A percentile compares a stretch with the other conserved stretches of the same genome.
phyloP scores from a whole-genome alignment of 1,140 invertebrate genomes.

The Pseudomyrmex concolor region DNA sequence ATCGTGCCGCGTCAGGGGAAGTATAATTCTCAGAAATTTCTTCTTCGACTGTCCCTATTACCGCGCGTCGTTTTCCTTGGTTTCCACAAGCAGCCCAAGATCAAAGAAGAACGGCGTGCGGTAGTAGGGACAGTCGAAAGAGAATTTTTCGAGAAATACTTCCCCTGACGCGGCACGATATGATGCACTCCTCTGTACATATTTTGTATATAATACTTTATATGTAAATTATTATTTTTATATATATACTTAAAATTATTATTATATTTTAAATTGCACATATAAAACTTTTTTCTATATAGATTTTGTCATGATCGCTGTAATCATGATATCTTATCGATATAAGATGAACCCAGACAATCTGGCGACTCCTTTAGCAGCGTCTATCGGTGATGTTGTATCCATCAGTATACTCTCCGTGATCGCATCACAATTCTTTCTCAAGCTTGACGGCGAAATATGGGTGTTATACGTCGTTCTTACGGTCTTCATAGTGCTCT shows the following conservation, averaged over 20 bases:
- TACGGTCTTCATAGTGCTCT: slow-evolving; percentile 88
- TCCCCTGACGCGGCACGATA: too few relatives aligned
- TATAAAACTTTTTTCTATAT: background rate
- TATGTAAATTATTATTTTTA: background rate
- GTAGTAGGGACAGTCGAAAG: too few relatives aligned
- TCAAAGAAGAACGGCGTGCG: too few relatives aligned
- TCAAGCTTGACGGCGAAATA: slow-evolving; percentile 86
- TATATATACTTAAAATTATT: too few relatives aligned
- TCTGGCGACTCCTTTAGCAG: slow-evolving; percentile 97
- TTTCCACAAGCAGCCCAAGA: too few relatives aligned
- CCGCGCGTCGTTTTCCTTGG: too few relatives aligned
- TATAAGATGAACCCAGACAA: slow-evolving; percentile 98
- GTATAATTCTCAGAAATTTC: too few relatives aligned
- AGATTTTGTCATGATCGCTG: slow-evolving; percentile 95
- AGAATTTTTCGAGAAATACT: too few relatives aligned
- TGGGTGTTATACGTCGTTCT: slow-evolving; percentile 89
- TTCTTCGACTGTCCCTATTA: too few relatives aligned
- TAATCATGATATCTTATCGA: slow-evolving; percentile 92
- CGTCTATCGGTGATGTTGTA: slow-evolving; percentile 97
- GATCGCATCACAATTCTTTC: slow-evolving; percentile 90
- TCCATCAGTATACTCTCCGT: slow-evolving; percentile 93
- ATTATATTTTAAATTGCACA: background rate
- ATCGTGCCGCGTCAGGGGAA: too few relatives aligned
- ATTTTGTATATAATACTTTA: too few relatives aligned
- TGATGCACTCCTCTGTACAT: too few relatives aligned